Conservation (phyloP, 2,888 invertebrate species). For the Empis stercorea region DNA sequence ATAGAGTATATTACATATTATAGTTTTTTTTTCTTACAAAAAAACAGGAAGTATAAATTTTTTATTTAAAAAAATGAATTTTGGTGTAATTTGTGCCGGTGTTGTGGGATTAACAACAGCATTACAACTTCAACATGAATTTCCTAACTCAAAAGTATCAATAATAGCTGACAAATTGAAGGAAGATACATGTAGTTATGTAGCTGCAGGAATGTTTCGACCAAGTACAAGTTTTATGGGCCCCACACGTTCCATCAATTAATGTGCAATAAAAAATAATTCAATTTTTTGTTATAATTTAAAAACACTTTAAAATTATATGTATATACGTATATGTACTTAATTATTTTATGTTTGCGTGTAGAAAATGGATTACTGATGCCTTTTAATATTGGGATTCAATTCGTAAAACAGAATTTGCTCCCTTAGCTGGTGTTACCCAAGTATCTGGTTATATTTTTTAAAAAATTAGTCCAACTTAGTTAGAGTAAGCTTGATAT, state of each 20-base stretch:
- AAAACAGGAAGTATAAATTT: too few relatives aligned
- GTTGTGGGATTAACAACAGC: constrained; percentile 76
- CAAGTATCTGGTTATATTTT: constrained; percentile 67
- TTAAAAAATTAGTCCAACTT: constrained; percentile 53
- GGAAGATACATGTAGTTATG: constrained; percentile 65
- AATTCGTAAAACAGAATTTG: constrained; percentile 49
- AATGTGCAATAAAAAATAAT: too few relatives aligned
- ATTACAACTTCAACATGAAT: constrained; percentile 53
- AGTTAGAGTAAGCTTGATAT: constrained; percentile 50
- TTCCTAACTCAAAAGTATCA: constrained; percentile 52
- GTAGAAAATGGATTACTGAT: constrained; percentile 64
- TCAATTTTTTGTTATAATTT: too few relatives aligned
- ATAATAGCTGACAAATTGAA: constrained; percentile 67
- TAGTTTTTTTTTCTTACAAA: too few relatives aligned
- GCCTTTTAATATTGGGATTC: constrained; percentile 67
- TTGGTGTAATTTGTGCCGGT: constrained; percentile 79
- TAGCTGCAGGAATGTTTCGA: constrained; percentile 79
- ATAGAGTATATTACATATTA: too few relatives aligned
- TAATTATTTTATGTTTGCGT: too few relatives aligned
- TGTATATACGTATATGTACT: too few relatives aligned
- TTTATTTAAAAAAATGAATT: too few relatives aligned
- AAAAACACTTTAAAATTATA: constrained; percentile 14
- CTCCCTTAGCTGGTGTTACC: constrained; percentile 57
- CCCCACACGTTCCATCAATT: too few relatives aligned
- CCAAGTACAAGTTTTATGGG: constrained; percentile 64